phyloP scores from a whole-genome alignment of 2,113 vertebrate genomes.

The Panthera uncia region DNA sequence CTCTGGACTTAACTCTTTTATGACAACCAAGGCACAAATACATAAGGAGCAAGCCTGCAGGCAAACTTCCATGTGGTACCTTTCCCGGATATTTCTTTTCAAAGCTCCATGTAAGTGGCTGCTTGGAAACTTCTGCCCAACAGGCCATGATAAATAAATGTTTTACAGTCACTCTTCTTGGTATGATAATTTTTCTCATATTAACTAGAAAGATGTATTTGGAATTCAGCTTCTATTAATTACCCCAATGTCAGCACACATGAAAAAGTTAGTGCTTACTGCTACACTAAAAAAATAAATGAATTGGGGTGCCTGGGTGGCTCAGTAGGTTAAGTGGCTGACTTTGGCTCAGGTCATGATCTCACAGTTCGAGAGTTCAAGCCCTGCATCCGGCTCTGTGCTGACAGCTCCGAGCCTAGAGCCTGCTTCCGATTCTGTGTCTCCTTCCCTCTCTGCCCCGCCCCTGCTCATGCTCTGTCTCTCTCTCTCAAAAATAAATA shows the following conservation, averaged over 20 bases:
- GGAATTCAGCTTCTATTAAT: slow-evolving; percentile 60
- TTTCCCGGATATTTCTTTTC: not conserved
- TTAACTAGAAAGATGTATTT: slow-evolving; percentile 60
- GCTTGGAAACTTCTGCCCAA: slow-evolving; percentile 9
- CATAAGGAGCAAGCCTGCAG: not conserved
- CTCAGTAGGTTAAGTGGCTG: not conserved
- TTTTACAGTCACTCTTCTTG: not conserved
- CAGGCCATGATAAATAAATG: slow-evolving; percentile 32
- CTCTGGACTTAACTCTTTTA: not conserved
- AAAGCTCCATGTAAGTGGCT: not conserved
- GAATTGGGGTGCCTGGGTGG: not conserved
- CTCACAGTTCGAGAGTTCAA: not conserved
- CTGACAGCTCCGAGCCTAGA: not conserved
- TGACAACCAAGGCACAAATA: not conserved
- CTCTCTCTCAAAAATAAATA: not conserved
- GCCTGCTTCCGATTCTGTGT: not conserved
- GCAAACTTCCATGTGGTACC: not conserved
- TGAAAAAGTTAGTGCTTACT: not conserved
- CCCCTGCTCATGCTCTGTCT: not conserved
- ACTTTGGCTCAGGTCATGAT: not conserved
- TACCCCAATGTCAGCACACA: not conserved
- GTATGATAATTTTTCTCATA: slow-evolving; percentile 46
- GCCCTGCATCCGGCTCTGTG: not conserved
- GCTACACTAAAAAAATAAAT: slow-evolving; percentile 54
- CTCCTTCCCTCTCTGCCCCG: not conserved